These are phyloP conservation scores for Melanostigma gelatinosum DNA, from an alignment of 2,113 vertebrate species.

Conservation along the genomic window DNA sequence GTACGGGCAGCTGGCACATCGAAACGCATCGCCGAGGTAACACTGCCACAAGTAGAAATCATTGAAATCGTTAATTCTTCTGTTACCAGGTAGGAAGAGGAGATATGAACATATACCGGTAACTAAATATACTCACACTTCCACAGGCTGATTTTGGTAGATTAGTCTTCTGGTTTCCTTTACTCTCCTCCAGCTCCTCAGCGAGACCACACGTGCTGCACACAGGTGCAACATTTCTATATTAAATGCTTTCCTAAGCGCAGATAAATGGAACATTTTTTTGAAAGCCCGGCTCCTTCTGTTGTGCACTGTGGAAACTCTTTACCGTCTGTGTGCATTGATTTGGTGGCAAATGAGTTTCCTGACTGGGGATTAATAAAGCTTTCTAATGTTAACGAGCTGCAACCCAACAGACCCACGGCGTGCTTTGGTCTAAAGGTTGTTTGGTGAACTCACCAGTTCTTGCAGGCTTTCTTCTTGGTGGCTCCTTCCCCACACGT, in stretches of 20 bases:
- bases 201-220: conserved; percentile 93
- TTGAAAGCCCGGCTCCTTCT: not conserved
- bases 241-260: no score
- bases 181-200: conserved; percentile 89
- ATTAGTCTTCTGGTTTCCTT: conserved; percentile 57
- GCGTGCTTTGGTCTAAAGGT: no score
- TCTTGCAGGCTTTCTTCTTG: conserved; percentile 94
- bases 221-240: not conserved
- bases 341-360: no score
- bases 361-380: no score
- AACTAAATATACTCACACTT: conserved; percentile 83
- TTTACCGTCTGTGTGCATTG: no score
- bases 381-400: no score
- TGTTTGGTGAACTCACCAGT: conserved; percentile 86
- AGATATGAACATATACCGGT: not conserved
- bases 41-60: conserved; percentile 82
- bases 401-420: not conserved
- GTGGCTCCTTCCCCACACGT: conserved; percentile 85
- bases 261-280: not conserved
- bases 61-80: not conserved
- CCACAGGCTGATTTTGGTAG: conserved; percentile 93
- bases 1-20: conserved; percentile 96
- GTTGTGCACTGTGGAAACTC: not conserved
- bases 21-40: conserved; percentile 96
- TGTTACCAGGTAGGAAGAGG: not conserved